Evolutionary conservation across 2,888 invertebrate genomes (phyloP), one percentile per base, ranked within the genome.

Genomic region (Ormia ochracea): DNA sequence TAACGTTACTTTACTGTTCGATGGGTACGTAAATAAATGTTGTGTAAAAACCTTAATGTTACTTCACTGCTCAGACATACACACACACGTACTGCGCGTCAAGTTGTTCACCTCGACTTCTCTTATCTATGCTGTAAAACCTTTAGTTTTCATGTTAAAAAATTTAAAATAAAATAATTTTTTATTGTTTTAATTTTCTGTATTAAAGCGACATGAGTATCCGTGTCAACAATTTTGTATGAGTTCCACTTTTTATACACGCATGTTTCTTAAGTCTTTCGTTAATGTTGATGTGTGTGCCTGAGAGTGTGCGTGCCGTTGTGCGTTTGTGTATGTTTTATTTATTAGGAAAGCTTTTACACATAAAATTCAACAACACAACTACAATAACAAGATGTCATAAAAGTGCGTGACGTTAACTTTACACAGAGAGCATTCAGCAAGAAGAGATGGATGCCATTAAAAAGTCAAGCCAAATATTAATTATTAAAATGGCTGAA

Each of bases 161-260:
- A 58, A 48, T 45, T 21, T 45, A 12, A n/a, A 41, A 33, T 31
- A 23, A 26, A 41, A 9, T 33, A 19, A 6, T 28, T 54, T 52
- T 52, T n/a, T n/a, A n/a, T n/a, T n/a, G n/a, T n/a, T n/a, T n/a
- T n/a, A n/a, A n/a, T n/a, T n/a, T 54, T 43, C 23, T 10, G 21
- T 19, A 33, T 12, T 12, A 41, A 41, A 21, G 23, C 43, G 68
- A 63, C 63, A 68, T 33, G 12, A 74, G n/a, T n/a, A 73, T 31
- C 12, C 68, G 33, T 76, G 63, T 80, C 66, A 77, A 52, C 76
- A 38, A 38, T 65, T 45, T 76, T 73, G 77, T 73, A 73, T 69
- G 69, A 73, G 73, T 59, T 21, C 21, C 38, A 38, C 26, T 31
- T 52, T 45, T 36, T 17, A 28, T 10, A 33, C 33, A 26, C 33